Evolutionary conservation across 2,113 vertebrate genomes (phyloP).

Genomic region (Ameiurus melas): DNA sequence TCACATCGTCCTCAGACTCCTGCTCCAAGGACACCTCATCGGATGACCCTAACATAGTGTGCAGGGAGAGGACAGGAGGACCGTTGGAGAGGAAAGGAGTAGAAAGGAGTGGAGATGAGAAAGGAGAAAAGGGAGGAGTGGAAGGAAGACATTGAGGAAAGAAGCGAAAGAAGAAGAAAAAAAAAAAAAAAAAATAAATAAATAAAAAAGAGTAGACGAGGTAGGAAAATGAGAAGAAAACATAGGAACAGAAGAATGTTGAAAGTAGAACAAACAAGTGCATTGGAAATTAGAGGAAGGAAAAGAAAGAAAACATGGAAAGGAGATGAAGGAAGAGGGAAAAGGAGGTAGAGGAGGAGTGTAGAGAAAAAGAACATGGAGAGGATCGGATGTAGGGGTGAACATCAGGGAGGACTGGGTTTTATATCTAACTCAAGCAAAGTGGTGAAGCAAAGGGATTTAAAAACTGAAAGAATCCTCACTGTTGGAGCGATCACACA

Average conservation of each 20-base stretch:
- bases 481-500: conserved; percentile 76
- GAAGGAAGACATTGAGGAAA: conserved; percentile 34
- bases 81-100: conserved; percentile 17
- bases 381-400: conserved; percentile 18
- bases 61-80: background rate
- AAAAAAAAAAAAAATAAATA: background rate
- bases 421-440: conserved; percentile 38
- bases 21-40: conserved; percentile 85
- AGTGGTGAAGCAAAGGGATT: conserved; percentile 51
- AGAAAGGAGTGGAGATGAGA: conserved; percentile 46
- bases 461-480: conserved; percentile 63
- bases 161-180: conserved; percentile 16
- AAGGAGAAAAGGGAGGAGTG: conserved; percentile 40
- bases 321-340: background rate
- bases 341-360: background rate
- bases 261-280: background rate
- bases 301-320: background rate
- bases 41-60: conserved; percentile 79
- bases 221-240: conserved; percentile 4
- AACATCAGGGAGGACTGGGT: conserved; percentile 19
- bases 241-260: background rate
- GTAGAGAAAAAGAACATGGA: background rate
- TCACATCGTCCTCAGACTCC: conserved; percentile 85
- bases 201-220: too few species aligned
- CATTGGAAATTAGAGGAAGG: background rate